These are phyloP conservation scores for Pseudochirops cupreus DNA, from an alignment of 2,797 vertebrate genomes.

Conservation along the genomic window DNA sequence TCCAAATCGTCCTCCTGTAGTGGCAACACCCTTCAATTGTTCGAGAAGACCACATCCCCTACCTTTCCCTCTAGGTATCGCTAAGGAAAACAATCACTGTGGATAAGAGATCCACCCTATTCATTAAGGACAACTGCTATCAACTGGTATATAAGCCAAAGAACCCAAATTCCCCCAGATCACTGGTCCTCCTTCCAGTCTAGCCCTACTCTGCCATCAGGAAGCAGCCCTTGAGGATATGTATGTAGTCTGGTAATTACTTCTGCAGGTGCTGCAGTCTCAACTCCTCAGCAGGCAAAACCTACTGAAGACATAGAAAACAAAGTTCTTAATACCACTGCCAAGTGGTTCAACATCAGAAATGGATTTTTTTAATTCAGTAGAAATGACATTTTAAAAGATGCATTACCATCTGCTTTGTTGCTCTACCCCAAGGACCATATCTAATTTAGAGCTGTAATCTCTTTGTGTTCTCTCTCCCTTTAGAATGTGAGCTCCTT, in stretches of 20 bases:
- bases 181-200: neutral
- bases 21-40: neutral
- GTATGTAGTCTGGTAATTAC: too few species aligned
- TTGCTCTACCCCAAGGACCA: neutral
- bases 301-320: neutral
- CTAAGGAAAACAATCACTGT: too few species aligned
- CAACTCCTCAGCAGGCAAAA: neutral
- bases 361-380: too few species aligned
- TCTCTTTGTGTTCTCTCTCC: too few species aligned
- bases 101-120: neutral
- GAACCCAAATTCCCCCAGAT: neutral
- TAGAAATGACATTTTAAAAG: neutral
- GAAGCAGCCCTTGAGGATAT: too few species aligned
- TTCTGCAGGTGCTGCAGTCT: neutral
- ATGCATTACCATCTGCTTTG: neutral
- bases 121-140: too few species aligned
- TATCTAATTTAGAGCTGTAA: too few species aligned
- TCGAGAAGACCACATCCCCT: neutral
- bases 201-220: neutral
- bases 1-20: neutral
- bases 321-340: neutral
- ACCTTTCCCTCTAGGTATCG: too few species aligned
- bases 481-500: too few species aligned
- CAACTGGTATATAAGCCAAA: too few species aligned
- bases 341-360: neutral